Evolutionary conservation across 2,888 invertebrate species (phyloP), one percentile per base, ranked within the genome.

Genomic region (Gryllus longicercus): DNA sequence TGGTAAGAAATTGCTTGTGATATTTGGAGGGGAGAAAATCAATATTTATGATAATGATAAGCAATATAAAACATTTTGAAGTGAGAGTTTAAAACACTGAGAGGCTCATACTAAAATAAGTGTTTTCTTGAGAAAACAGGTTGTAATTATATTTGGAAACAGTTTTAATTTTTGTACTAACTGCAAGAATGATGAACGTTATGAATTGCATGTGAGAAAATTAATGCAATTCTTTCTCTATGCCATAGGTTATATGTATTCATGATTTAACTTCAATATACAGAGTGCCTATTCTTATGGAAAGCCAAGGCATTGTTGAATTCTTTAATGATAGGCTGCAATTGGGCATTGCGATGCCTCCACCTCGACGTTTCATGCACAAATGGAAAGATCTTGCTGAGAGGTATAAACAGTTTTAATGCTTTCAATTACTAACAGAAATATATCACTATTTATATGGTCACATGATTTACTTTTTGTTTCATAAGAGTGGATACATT

Each of bases 241-340:
- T 63, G 14, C 83, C 85, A 14, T 86, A 95, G 94, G 96, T 98
- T 0, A 93, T 98, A 84, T 96, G 96, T 85, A 94, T 99, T 84
- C 98, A 96, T 83, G 99, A 99, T 87, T 91, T 98, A 76, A 92
- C 93, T 78, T 98, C 97, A 2, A 96, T 99, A 81, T 99, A 99
- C 87, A 94, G 96, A 87, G 99, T 99, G 0, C 99, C 99, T 0
- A 87, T 99, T 80, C 88, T 98, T 82, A 94, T 99, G 92, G 96
- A 98, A 86, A 92, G 93, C 50, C 96, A 98, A 87, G 95, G 96
- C 11, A 92, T 98, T 1, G 93, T 96, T 0, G 92, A 94, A 83
- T 96, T 94, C 86, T 89, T 99, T 77, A 93, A 93, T 84, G 92
- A 95, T 81, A 91, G 96, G 81, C 90, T 98, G 3, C 91, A 95